Evolutionary conservation across 1,140 invertebrate genomes (phyloP), one percentile per base, ranked within the genome.

Genomic region (Stegodyphus dumicola): DNA sequence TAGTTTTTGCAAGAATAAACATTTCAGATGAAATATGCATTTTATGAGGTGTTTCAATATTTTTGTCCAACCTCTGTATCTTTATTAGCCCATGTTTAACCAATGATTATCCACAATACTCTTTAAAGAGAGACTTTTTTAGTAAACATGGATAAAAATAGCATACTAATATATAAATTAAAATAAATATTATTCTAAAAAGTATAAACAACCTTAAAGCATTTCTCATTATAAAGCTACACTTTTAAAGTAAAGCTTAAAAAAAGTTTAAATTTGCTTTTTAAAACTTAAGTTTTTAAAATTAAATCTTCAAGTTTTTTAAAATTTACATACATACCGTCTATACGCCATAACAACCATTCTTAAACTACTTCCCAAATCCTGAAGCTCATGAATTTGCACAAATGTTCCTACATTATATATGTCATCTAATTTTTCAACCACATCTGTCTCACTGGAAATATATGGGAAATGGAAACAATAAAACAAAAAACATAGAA

Each of bases 311-410:
- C 5, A n/a, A n/a, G n/a, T 67, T 67, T 67, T 17, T 67, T 67
- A 67, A 60, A 60, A 10, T 10, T 60, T 15, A 77, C 7, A 10
- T 56, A 73, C 69, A 73, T 89, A 86, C 90, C 97, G 93, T 85
- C 98, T 92, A 90, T 99, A 97, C 0, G 96, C 97, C 94, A 98
- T 96, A 6, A 99, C 95, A 78, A 99, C 96, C 88, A 99, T 93
- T 80, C 96, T 92, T 73, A 99, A 89, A 90, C 95, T 95, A 90
- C 97, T 95, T 17, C 97, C 97, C 88, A 98, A 92, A 90, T 99
- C 98, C 90, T 99, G 97, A 90, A 99, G 93, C 91, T 99, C 98
- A 89, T 97, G 95, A 88, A 99, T 99, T 91, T 99, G 97, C 52
- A 96, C 98, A 93, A 99, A 99, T 10, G 98, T 96, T 53, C 99